These are phyloP conservation scores for Xylocampa areola DNA, from an alignment of 2,888 invertebrate species.

Conservation along the genomic window DNA sequence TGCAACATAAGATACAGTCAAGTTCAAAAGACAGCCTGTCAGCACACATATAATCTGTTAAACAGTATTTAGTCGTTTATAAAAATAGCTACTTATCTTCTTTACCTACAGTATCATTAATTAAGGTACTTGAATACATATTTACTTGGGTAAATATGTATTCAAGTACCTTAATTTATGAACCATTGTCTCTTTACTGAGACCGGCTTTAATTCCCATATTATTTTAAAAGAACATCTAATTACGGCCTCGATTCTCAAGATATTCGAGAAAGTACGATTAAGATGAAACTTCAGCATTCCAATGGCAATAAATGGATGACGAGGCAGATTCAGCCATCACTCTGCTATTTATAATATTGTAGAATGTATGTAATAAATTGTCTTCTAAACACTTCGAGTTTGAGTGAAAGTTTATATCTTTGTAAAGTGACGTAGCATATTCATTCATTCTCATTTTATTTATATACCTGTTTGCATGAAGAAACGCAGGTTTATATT, in stretches of 20 bases:
- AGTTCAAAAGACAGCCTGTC: no score
- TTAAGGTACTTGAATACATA: no score
- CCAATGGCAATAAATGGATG: slow-evolving; percentile 65
- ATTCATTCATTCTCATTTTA: slow-evolving; percentile 9
- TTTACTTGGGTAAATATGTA: no score
- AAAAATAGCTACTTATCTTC: no score
- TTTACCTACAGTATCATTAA: no score
- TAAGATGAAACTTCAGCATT: slow-evolving; percentile 35
- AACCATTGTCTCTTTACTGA: no score
- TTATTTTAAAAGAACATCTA: background rate
- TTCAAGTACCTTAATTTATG: no score
- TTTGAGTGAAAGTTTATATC: slow-evolving; percentile 39
- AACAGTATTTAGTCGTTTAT: no score
- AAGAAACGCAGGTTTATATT: background rate
- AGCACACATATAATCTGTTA: no score
- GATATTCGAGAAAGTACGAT: slow-evolving; percentile 40
- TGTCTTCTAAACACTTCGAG: slow-evolving; percentile 33
- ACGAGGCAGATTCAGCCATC: slow-evolving; percentile 63
- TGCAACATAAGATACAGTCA: no score
- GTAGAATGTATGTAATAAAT: slow-evolving; percentile 32
- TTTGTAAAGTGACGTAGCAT: slow-evolving; percentile 30
- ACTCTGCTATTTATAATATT: slow-evolving; percentile 50
- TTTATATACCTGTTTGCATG: slow-evolving; percentile 2
- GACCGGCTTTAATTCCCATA: background rate
- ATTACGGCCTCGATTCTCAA: background rate